Percentiles rank a stretch among this genome's conserved stretches.
These are phyloP conservation scores for Muscicapa striata DNA, from an alignment of 2,797 vertebrate genomes.

Conservation along the genomic window DNA sequence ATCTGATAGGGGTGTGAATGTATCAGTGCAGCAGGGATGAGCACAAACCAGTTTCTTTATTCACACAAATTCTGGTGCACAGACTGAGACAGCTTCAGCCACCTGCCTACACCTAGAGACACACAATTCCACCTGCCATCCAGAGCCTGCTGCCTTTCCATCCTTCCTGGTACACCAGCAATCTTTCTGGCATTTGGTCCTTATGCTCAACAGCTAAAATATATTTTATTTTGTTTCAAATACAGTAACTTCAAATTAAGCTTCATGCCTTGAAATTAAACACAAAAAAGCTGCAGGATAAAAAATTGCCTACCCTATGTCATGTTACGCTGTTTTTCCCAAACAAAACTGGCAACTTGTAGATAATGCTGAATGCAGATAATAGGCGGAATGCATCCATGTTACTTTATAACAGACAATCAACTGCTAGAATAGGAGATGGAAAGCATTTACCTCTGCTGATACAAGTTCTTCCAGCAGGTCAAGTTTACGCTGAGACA, in stretches of 20 bases:
- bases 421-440: background rate
- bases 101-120: background rate
- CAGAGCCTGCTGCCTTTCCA: background rate
- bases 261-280: background rate
- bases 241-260: background rate
- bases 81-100: background rate
- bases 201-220: background rate
- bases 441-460: conserved; percentile 83
- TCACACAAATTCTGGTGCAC: background rate
- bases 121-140: background rate
- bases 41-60: background rate
- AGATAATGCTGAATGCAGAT: background rate
- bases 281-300: background rate
- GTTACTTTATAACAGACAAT: background rate
- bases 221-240: background rate
- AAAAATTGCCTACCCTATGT: background rate
- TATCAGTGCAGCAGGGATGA: background rate
- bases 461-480: conserved; percentile 89
- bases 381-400: background rate
- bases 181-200: background rate
- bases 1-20: background rate
- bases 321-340: fast-evolving
- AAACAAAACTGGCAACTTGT: background rate
- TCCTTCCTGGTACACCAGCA: background rate
- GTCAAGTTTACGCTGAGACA: conserved; percentile 89